Percentiles rank a stretch among this genome's conserved stretches.
These are phyloP conservation scores for Exocentrus adspersus DNA, from an alignment of 2,888 invertebrate genomes.

Conservation along the genomic window DNA sequence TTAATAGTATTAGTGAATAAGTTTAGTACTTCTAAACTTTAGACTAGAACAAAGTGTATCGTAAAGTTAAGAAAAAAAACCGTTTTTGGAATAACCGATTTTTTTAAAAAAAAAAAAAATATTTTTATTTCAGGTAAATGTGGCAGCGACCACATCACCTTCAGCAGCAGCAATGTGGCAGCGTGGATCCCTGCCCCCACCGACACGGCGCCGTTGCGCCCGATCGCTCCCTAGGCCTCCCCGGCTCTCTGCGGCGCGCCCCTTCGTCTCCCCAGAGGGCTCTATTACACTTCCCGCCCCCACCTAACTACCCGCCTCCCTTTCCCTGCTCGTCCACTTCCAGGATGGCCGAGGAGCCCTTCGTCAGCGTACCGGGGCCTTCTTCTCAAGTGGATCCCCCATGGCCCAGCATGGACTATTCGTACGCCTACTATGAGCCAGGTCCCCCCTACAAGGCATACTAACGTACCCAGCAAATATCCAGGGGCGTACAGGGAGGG, in stretches of 20 bases:
- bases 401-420: slow-evolving; percentile 71
- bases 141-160: slow-evolving; percentile 56
- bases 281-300: slow-evolving; percentile 78
- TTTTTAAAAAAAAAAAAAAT: too few species aligned
- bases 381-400: slow-evolving; percentile 54
- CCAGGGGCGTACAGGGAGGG: slow-evolving; percentile 57
- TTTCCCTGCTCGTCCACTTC: slow-evolving; percentile 68
- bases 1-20: too few species aligned
- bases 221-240: slow-evolving; percentile 35
- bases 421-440: slow-evolving; percentile 85
- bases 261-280: slow-evolving; percentile 57
- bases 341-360: slow-evolving; percentile 58
- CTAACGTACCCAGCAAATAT: slow-evolving; percentile 69
- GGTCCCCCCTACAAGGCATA: slow-evolving; percentile 71
- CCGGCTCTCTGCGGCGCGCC: slow-evolving; percentile 31
- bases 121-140: slow-evolving; percentile 57
- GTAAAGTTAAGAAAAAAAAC: too few species aligned
- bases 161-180: slow-evolving; percentile 54
- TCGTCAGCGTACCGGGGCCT: slow-evolving; percentile 51
- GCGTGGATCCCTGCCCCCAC: slow-evolving; percentile 38
- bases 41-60: too few species aligned
- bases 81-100: too few species aligned
- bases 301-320: slow-evolving; percentile 79
- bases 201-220: slow-evolving; percentile 30
- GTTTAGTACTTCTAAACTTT: too few species aligned